A percentile compares a stretch with the other conserved stretches of the same genome.
Conservation (phyloP, 1,140 invertebrate genomes). For the Sinonovacula constricta region DNA sequence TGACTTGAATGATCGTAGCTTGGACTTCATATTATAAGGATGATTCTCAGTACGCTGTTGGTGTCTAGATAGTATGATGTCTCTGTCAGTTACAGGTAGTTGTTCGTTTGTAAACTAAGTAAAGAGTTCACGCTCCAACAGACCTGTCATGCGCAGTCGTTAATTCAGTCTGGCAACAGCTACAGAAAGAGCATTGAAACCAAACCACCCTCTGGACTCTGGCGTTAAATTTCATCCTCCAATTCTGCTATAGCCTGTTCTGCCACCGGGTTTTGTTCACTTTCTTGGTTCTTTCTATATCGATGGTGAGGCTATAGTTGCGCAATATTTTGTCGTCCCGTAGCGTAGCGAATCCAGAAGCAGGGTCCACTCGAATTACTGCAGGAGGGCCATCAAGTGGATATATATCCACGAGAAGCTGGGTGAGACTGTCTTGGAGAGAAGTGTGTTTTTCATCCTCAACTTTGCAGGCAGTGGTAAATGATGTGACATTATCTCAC, state of each 20-base stretch:
- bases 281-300: slow-evolving; percentile 42
- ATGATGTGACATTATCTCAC: slow-evolving; percentile 36
- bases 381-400: too few relatives aligned
- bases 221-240: slow-evolving; percentile 16
- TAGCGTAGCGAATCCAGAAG: slow-evolving; percentile 33
- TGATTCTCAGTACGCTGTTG: slow-evolving; percentile 15
- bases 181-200: background rate
- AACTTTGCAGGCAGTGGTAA: slow-evolving; percentile 35
- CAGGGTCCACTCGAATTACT: slow-evolving; percentile 36
- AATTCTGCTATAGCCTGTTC: slow-evolving; percentile 40
- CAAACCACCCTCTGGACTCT: slow-evolving; percentile 5
- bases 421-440: slow-evolving; percentile 14
- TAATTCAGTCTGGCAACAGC: slow-evolving; percentile 30
- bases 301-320: slow-evolving; percentile 6
- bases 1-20: background rate
- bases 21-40: slow-evolving; percentile 8
- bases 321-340: slow-evolving; percentile 15
- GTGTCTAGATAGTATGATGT: too few relatives aligned
- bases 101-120: slow-evolving; percentile 32
- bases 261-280: slow-evolving; percentile 52
- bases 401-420: background rate
- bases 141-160: slow-evolving; percentile 6
- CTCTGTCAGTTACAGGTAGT: slow-evolving; percentile 11
- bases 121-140: slow-evolving; percentile 29
- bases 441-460: slow-evolving; percentile 26